These are phyloP conservation scores for Drosophila fulvimacula DNA, from an alignment of 2,888 invertebrate species.

Conservation along the genomic window DNA sequence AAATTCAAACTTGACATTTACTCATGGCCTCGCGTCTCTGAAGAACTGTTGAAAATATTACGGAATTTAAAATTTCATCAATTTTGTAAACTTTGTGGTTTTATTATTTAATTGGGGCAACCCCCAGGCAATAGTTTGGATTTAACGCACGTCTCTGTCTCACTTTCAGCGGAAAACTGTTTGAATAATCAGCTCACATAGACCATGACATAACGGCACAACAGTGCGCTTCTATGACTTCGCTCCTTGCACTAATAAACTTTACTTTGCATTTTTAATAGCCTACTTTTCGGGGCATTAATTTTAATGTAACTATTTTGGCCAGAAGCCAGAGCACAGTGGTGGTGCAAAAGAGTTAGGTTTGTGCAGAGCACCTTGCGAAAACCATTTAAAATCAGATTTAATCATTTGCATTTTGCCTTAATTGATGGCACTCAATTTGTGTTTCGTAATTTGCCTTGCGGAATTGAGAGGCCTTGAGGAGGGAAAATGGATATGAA, in stretches of 20 bases:
- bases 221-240: constrained; percentile 10
- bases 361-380: not conserved
- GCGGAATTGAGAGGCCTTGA: constrained; percentile 21
- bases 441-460: constrained; percentile 25
- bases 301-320: constrained; percentile 62
- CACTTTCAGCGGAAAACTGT: constrained; percentile 13
- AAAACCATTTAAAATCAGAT: constrained; percentile 18
- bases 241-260: constrained; percentile 62
- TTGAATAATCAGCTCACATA: constrained; percentile 47
- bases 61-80: not conserved
- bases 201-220: constrained; percentile 26
- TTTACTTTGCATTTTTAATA: constrained; percentile 68
- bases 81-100: not conserved
- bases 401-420: constrained; percentile 31
- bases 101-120: too few relatives aligned
- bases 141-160: constrained; percentile 29
- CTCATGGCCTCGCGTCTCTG: too few relatives aligned
- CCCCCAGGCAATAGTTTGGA: not conserved
- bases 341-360: not conserved
- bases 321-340: not conserved
- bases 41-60: not conserved
- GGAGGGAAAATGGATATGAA: constrained; percentile 20
- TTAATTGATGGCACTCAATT: constrained; percentile 25
- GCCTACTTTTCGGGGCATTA: constrained; percentile 78
- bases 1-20: not conserved